phyloP scores from a whole-genome alignment of 1,140 invertebrate species.

The Drosophila quadrilineata region DNA sequence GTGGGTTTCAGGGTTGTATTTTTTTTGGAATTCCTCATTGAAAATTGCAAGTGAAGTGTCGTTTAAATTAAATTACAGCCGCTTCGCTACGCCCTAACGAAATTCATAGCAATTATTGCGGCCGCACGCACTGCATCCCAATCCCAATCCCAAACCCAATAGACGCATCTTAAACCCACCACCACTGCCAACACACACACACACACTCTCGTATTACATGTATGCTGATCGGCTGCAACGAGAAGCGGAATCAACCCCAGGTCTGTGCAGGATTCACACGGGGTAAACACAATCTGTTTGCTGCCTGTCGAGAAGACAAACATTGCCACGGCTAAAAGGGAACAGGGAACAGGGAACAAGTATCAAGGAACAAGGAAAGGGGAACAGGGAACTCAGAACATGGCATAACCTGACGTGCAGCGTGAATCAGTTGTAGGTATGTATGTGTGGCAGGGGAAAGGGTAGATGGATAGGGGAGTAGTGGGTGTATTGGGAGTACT shows the following conservation, averaged over 20 bases:
- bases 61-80: conserved; percentile 77
- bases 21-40: conserved; percentile 42
- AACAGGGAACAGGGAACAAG: background rate
- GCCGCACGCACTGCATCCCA: conserved; percentile 28
- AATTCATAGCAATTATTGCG: conserved; percentile 45
- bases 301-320: conserved; percentile 74
- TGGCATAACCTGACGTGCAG: too few species aligned
- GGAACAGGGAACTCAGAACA: background rate
- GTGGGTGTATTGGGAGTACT: too few species aligned
- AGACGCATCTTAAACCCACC: background rate
- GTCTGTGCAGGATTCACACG: conserved; percentile 19
- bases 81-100: conserved; percentile 54
- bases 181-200: background rate
- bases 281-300: conserved; percentile 71
- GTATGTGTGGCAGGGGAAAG: background rate
- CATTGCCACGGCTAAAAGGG: conserved; percentile 18
- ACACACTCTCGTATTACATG: background rate
- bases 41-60: conserved; percentile 69
- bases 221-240: conserved; percentile 28
- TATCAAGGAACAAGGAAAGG: background rate
- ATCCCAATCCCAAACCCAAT: background rate
- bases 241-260: too few species aligned
- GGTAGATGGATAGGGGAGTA: background rate
- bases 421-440: too few species aligned
- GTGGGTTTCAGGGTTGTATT: conserved; percentile 7